Percentiles rank a stretch among this genome's conserved stretches.
Evolutionary conservation across 2,888 invertebrate species (phyloP).

Genomic region (Scaptomyza parva): DNA sequence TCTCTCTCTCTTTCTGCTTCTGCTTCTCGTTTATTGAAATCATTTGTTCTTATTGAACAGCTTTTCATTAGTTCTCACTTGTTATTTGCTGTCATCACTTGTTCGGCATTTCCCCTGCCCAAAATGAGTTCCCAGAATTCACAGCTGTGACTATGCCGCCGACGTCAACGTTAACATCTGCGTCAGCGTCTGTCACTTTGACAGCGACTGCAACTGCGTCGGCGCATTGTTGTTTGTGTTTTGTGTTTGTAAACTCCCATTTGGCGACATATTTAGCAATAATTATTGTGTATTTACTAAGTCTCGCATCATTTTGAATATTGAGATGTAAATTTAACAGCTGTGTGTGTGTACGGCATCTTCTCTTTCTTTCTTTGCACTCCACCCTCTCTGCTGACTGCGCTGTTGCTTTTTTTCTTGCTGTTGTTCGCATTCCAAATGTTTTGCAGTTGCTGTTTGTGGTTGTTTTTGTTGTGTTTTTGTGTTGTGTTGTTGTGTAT

Average conservation of each 20-base stretch:
- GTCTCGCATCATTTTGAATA: slow-evolving; percentile 15
- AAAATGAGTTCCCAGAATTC: slow-evolving; percentile 18
- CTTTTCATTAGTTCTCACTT: slow-evolving; percentile 6
- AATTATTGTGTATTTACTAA: slow-evolving; percentile 45
- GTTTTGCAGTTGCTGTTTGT: slow-evolving; percentile 22
- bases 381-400: not conserved
- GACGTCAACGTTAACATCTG: not conserved
- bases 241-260: slow-evolving; percentile 17
- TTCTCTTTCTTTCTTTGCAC: not conserved
- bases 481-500: slow-evolving; percentile 38
- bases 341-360: slow-evolving; percentile 20
- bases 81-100: slow-evolving; percentile 15
- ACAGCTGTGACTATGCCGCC: not conserved
- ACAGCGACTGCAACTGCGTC: slow-evolving; percentile 13
- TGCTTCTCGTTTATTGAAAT: not conserved
- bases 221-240: not conserved
- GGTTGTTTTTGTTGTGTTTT: slow-evolving; percentile 13
- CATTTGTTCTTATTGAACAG: slow-evolving; percentile 16
- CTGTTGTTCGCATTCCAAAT: slow-evolving; percentile 53
- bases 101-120: slow-evolving; percentile 35
- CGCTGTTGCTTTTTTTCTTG: slow-evolving; percentile 9
- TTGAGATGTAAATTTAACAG: slow-evolving; percentile 36
- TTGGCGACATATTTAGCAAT: slow-evolving; percentile 67
- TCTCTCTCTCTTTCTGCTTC: not conserved
- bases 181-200: not conserved